phyloP scores from a whole-genome alignment of 2,888 invertebrate genomes.

The Dryocosmus kuriphilus region DNA sequence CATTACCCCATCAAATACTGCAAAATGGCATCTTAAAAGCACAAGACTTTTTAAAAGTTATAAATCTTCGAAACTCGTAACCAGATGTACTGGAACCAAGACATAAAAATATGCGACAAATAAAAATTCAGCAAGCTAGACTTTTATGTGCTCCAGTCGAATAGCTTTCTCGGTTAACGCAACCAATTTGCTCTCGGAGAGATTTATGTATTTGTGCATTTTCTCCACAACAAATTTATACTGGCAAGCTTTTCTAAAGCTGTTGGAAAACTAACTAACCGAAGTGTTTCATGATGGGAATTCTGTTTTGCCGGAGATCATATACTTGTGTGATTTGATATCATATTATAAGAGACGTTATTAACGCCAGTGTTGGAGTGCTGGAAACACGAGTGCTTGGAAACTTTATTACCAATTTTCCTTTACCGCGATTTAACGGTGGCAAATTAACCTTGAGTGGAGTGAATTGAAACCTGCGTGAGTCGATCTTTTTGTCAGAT shows the following conservation, averaged over 20 bases:
- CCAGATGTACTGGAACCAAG: not conserved
- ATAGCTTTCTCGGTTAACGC: slow-evolving; percentile 21
- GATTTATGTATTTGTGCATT: slow-evolving; percentile 16
- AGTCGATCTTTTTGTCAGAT: not conserved
- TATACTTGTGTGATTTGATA: slow-evolving; percentile 9
- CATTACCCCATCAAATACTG: too few relatives aligned
- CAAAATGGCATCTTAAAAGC: not conserved
- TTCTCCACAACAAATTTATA: slow-evolving; percentile 19
- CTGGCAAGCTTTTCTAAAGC: slow-evolving; percentile 9
- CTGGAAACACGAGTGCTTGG: slow-evolving; percentile 6
- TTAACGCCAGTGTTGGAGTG: slow-evolving; percentile 28
- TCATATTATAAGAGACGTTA: slow-evolving; percentile 33
- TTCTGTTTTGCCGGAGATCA: slow-evolving; percentile 7
- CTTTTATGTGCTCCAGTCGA: slow-evolving; percentile 4
- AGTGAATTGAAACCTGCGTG: slow-evolving; percentile 4
- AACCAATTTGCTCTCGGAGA: slow-evolving; percentile 16
- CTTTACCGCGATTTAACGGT: slow-evolving; percentile 51
- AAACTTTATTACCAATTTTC: slow-evolving; percentile 37
- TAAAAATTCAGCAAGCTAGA: slow-evolving; percentile 22
- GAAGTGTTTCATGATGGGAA: not conserved
- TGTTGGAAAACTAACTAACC: slow-evolving; percentile 28
- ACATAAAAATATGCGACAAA: not conserved
- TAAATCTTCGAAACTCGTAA: slow-evolving; percentile 1
- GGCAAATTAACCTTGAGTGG: slow-evolving; percentile 57
- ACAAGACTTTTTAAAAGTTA: not conserved